Evolutionary conservation across 2,888 invertebrate species (phyloP), one percentile per base, ranked within the genome.

Genomic region (Pasiphila rectangulata): DNA sequence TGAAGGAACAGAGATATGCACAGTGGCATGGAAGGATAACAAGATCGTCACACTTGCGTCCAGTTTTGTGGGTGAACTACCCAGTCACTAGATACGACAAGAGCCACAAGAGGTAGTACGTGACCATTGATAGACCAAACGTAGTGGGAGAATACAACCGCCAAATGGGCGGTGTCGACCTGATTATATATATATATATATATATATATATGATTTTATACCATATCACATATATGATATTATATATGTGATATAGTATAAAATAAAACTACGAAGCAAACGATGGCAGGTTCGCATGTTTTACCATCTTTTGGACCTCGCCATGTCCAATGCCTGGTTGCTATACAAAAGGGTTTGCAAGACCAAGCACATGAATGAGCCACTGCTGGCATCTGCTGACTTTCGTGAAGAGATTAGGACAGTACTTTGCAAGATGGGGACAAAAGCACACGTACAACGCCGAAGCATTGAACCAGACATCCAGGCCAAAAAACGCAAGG

Each of bases 21-120:
- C 45, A 23, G 63, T 73, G 64, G 37, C 36, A 4, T 56, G 50
- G 70, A 67, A 61, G 46, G 67, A 71, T 49, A 75, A 75, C 51
- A 74, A 21, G 7, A 21, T 21, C 7, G 21, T 21, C 7, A 6
- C 7, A 21, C 21, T 21, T 5, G n/a, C n/a, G n/a, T n/a, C n/a
- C n/a, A n/a, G n/a, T n/a, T n/a, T n/a, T n/a, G n/a, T n/a, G n/a
- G n/a, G n/a, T n/a, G n/a, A n/a, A n/a, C n/a, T n/a, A n/a, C n/a
- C n/a, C n/a, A n/a, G n/a, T n/a, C n/a, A n/a, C n/a, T 13, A 13
- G 25, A 7, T 27, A 10, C 10, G 21, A 21, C 4, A 21, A 21
- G 21, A 21, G 7, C 2, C 3, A 3, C 7, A 21, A 21, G 21
- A 21, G 21, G 21, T 21, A n/a, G n/a, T n/a, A 21, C 7, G 21